A percentile compares a stretch with the other conserved stretches of the same genome.
These are phyloP conservation scores for Lampropteryx suffumata DNA, from an alignment of 2,888 invertebrate genomes.

Conservation along the genomic window DNA sequence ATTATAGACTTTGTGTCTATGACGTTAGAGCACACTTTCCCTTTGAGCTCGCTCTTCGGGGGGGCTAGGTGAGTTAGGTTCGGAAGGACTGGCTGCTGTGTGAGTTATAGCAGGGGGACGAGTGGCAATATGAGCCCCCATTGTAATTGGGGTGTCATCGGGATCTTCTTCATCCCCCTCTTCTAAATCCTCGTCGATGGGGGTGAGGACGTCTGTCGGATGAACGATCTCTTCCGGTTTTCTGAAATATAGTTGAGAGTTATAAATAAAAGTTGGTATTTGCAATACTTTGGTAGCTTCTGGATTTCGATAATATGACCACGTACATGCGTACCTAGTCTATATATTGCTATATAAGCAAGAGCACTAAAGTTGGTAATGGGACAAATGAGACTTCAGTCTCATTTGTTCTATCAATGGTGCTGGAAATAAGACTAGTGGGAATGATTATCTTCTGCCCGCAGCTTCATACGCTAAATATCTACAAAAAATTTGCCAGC, in stretches of 20 bases:
- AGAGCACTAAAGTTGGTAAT: no score
- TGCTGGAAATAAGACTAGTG: no score
- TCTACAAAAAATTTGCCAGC: no score
- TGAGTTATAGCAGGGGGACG: slow-evolving; percentile 88
- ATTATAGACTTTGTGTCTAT: neutral
- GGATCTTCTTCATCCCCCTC: slow-evolving; percentile 89
- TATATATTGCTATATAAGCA: no score
- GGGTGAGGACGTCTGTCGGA: slow-evolving; percentile 88
- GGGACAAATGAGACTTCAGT: no score
- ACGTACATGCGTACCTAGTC: no score
- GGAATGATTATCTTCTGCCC: no score
- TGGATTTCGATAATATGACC: no score
- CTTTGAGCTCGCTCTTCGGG: slow-evolving; percentile 80
- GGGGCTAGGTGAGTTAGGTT: slow-evolving; percentile 63
- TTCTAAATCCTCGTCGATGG: slow-evolving; percentile 90
- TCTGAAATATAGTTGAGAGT: slow-evolving; percentile 38
- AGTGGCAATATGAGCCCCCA: slow-evolving; percentile 67
- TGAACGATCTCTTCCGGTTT: slow-evolving; percentile 84
- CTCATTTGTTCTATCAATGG: no score
- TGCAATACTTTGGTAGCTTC: no score
- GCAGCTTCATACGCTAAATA: no score
- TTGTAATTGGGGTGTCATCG: slow-evolving; percentile 87
- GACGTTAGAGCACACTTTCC: slow-evolving; percentile 87
- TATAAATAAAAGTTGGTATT: no score
- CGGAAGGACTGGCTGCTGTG: slow-evolving; percentile 87